phyloP scores from a whole-genome alignment of 2,113 vertebrate genomes.

The Theristicus caerulescens region DNA sequence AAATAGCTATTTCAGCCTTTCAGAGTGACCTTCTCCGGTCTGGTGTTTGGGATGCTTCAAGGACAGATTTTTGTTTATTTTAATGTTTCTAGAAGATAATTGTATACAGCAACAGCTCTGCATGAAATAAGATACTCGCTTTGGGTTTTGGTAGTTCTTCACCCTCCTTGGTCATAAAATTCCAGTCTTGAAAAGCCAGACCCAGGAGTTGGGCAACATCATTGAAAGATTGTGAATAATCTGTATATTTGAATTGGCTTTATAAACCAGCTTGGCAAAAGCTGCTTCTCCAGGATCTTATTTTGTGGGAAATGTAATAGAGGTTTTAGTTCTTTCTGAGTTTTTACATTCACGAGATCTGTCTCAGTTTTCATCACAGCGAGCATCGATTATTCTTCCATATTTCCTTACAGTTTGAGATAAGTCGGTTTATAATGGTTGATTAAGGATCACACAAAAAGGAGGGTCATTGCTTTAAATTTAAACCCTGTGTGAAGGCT shows the following conservation, averaged over 20 bases:
- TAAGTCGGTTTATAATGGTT: background rate
- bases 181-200: background rate
- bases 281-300: background rate
- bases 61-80: background rate
- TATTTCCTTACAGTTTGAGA: background rate
- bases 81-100: background rate
- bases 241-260: background rate
- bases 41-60: background rate
- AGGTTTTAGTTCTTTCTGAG: background rate
- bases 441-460: background rate
- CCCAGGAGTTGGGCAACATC: fast-evolving
- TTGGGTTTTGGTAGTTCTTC: background rate
- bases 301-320: background rate
- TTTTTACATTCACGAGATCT: background rate
- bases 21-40: background rate
- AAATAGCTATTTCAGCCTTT: background rate
- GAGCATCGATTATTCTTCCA: background rate
- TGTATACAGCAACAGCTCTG: background rate
- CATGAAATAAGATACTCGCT: background rate
- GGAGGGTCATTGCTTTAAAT: background rate
- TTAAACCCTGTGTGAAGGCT: background rate
- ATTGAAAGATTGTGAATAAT: background rate
- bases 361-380: background rate
- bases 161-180: background rate
- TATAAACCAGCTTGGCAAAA: background rate